A percentile compares a stretch with the other conserved stretches of the same genome.
Evolutionary conservation across 2,888 invertebrate species (phyloP).

Genomic region (Lepidocyrtoides sp.): DNA sequence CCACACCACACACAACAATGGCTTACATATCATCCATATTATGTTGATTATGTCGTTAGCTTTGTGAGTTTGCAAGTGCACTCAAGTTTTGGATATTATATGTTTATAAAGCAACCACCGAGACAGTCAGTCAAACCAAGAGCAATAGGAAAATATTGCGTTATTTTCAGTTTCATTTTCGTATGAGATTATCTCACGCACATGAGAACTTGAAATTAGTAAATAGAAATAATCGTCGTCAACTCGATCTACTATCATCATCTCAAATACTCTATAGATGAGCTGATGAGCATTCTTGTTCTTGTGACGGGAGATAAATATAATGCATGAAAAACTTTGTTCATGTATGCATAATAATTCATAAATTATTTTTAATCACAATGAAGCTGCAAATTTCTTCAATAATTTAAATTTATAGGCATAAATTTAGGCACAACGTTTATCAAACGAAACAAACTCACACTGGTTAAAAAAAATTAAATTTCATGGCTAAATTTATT

Average conservation of each 20-base stretch:
- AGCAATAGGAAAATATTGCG: constrained; percentile 58
- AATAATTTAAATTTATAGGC: too few species aligned
- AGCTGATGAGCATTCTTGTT: background rate
- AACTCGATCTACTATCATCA: too few species aligned
- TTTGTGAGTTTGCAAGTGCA: constrained; percentile 17
- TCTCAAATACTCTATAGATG: background rate
- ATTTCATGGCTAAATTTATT: too few species aligned
- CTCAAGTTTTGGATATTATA: background rate
- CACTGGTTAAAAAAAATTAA: too few species aligned
- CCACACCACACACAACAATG: too few species aligned
- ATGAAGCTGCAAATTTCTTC: too few species aligned
- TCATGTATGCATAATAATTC: background rate
- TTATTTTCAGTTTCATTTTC: constrained; percentile 67
- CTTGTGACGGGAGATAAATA: too few species aligned
- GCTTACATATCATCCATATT: constrained; percentile 8
- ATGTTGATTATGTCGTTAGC: constrained; percentile 8
- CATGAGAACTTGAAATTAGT: constrained; percentile 70
- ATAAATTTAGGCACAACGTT: too few species aligned
- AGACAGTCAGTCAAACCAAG: background rate
- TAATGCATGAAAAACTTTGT: background rate
- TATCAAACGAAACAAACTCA: too few species aligned
- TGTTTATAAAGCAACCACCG: constrained; percentile 20
- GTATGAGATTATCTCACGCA: constrained; percentile 70
- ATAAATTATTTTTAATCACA: too few species aligned
- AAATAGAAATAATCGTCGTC: constrained; percentile 12